Base-by-base conservation (phyloP, 2,113 vertebrate genomes). In the Redunca redunca region DNA sequence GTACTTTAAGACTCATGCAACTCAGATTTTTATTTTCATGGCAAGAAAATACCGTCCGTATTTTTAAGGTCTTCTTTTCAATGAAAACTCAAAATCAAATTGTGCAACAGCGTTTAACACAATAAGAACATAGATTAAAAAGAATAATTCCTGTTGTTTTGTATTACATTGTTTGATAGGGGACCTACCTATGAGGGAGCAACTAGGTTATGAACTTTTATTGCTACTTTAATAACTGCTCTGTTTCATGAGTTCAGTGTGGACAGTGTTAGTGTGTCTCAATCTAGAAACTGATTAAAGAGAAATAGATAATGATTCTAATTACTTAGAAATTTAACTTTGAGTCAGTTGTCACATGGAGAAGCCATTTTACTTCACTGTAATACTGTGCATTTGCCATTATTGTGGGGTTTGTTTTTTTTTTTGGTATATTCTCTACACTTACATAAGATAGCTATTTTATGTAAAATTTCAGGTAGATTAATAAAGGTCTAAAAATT, bases 1-100 rank as follows among this genome's bases (percentile, higher is more conserved):
- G 52, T 21, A 48, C 28, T 88, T 30, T 83, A 55, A 48, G 28
- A 82, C 4, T 84, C 7, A 90, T 50, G 19, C 3, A 87, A 96
- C 9, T 95, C 17, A 94, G 53, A 58, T 78, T 95, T 96, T 93
- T 21, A 67, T 40, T 93, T 71, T 62, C 84, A 50, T 55, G 46
- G 7, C 25, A 58, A 90, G 48, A 84, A 88, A 50, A 58, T 77
- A 58, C 8, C 9, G 85, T 52, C 86, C 28, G 10, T 88, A 25
- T 81, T 67, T 57, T 96, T 74, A 91, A 94, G 50, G 0, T 83
- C 74, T 94, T 58, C 3, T 28, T 58, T 88, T 95, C 23, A 60
- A 71, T 92, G 53, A 94, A 15, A 92, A 94, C 94, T 96, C 55
- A 93, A 93, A 97, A 85, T 81, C 12, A 92, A 92, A 67, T 62